Percentiles rank a stretch among this genome's conserved stretches.
Evolutionary conservation across 2,113 vertebrate species (phyloP).

Genomic region (Ellobius talpinus): DNA sequence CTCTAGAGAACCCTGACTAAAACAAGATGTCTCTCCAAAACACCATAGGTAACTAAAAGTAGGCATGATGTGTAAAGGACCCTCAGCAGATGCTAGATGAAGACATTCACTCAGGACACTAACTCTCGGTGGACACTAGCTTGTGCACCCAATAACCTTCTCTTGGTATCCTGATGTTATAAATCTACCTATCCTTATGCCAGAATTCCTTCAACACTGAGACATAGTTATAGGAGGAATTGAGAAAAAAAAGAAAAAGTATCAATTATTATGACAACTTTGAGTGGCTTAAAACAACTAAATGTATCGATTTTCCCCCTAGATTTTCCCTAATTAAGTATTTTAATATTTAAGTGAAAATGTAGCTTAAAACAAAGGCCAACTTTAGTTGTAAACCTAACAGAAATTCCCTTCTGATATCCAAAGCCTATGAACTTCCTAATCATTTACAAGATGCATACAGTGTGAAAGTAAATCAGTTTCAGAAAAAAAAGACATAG

Average conservation of each 20-base stretch:
- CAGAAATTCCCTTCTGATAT: not conserved
- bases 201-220: not conserved
- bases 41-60: not conserved
- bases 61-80: not conserved
- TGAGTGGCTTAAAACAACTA: not conserved
- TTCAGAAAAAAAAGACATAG: not conserved
- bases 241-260: not conserved
- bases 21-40: not conserved
- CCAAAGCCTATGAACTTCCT: not conserved
- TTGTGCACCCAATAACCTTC: not conserved
- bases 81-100: not conserved
- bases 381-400: not conserved
- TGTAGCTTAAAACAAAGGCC: slow-evolving; percentile 8
- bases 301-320: not conserved
- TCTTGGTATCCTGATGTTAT: not conserved
- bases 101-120: not conserved
- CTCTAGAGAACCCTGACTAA: not conserved
- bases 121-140: not conserved
- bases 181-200: not conserved
- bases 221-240: not conserved
- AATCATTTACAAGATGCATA: slow-evolving; percentile 10
- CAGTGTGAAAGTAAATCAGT: not conserved
- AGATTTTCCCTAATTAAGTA: slow-evolving; percentile 22
- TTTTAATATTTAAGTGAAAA: slow-evolving; percentile 26
- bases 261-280: not conserved